Conservation (phyloP, 1,140 invertebrate species). For the Dendroctonus ponderosae region DNA sequence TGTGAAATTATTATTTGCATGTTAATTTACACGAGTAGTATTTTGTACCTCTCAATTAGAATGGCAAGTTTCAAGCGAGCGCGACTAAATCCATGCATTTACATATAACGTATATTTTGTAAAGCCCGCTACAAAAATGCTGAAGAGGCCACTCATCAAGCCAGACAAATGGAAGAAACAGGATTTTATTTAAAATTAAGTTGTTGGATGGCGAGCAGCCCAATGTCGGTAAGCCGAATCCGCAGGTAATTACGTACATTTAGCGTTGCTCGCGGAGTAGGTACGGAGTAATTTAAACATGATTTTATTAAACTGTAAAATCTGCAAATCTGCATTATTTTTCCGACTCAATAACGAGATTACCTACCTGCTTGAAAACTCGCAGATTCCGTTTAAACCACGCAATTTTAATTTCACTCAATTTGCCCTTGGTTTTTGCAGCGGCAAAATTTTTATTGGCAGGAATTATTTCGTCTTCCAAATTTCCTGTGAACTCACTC, state of each 20-base stretch:
- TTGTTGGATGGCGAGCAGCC: conserved; percentile 12
- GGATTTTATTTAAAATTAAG: conserved; percentile 28
- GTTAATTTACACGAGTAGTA: too few relatives aligned
- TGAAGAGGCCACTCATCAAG: conserved; percentile 2
- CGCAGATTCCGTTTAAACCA: conserved; percentile 29
- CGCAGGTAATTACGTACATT: conserved; percentile 30
- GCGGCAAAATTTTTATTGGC: conserved; percentile 8
- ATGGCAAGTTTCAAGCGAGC: too few relatives aligned
- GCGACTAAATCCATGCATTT: background rate
- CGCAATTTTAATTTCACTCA: conserved; percentile 34
- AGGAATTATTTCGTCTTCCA: too few relatives aligned
- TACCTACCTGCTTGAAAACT: conserved; percentile 32
- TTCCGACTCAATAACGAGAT: conserved; percentile 40
- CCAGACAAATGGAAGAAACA: conserved; percentile 26
- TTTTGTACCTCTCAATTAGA: too few relatives aligned
- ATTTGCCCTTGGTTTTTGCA: conserved; percentile 30
- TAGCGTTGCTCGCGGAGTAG: conserved; percentile 18
- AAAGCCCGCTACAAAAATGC: conserved; percentile 12
- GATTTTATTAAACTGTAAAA: conserved; percentile 43
- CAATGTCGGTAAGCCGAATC: conserved; percentile 25
- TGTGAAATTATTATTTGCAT: too few relatives aligned
- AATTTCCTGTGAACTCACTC: too few relatives aligned
- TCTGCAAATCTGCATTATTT: conserved; percentile 42
- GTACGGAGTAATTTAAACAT: conserved; percentile 37
- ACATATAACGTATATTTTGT: conserved; percentile 1